phyloP scores from a whole-genome alignment of 1,140 invertebrate species.

The Heliconius eleuchia region DNA sequence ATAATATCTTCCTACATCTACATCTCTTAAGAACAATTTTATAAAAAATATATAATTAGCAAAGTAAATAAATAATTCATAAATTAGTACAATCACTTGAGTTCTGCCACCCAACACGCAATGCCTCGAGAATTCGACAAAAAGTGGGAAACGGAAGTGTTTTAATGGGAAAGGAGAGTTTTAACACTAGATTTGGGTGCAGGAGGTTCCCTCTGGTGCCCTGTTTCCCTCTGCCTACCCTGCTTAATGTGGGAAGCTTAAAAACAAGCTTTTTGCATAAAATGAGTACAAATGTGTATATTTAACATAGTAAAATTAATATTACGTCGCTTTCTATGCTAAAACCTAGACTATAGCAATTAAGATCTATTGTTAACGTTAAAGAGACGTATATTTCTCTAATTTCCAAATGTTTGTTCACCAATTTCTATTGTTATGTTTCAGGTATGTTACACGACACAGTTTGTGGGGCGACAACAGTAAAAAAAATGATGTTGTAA shows the following conservation, averaged over 20 bases:
- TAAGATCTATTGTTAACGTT: not conserved
- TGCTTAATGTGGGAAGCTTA: too few species aligned
- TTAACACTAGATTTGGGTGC: too few species aligned
- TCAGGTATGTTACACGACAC: slow-evolving; percentile 1
- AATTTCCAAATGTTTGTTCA: slow-evolving; percentile 1
- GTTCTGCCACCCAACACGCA: too few species aligned
- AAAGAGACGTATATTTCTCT: not conserved
- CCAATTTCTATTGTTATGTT: not conserved
- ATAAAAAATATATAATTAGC: too few species aligned
- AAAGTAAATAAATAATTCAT: too few species aligned
- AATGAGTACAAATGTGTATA: not conserved
- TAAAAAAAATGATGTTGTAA: not conserved
- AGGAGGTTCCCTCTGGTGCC: too few species aligned
- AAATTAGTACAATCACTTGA: too few species aligned
- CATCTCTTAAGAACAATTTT: not conserved
- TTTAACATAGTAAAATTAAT: not conserved
- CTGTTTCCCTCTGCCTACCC: too few species aligned
- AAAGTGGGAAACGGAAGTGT: too few species aligned
- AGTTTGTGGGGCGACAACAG: not conserved
- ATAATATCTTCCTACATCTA: not conserved
- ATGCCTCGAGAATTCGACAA: too few species aligned
- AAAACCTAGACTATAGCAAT: not conserved
- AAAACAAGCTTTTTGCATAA: not conserved
- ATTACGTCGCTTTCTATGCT: not conserved
- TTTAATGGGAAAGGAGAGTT: too few species aligned